Percentiles rank a stretch among this genome's conserved stretches.
Conservation (phyloP, 2,888 invertebrate genomes). For the Tetrapedia diversipes region DNA sequence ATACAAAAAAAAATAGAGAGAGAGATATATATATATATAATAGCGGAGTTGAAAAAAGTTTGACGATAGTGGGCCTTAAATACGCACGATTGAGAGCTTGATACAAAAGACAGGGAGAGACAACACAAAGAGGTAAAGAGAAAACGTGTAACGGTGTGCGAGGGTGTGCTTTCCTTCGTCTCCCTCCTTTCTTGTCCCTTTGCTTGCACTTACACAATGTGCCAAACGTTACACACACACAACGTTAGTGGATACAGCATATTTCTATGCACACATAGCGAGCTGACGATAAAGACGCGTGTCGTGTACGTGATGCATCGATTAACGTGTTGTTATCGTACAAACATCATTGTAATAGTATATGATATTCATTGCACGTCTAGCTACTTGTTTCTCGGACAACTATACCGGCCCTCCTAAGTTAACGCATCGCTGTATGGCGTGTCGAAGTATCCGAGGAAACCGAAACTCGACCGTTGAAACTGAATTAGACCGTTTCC, state of each 20-base stretch:
- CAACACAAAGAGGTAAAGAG: slow-evolving; percentile 64
- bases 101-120: slow-evolving; percentile 47
- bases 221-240: no score
- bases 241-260: no score
- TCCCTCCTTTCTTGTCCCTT: neutral
- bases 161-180: neutral
- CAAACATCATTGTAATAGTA: slow-evolving; percentile 28
- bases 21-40: no score
- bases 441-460: no score
- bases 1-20: no score
- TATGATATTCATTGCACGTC: slow-evolving; percentile 27
- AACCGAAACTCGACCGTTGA: no score
- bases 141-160: slow-evolving; percentile 49
- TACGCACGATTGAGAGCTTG: slow-evolving; percentile 64
- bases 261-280: slow-evolving; percentile 59
- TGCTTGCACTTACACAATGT: no score
- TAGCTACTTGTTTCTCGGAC: slow-evolving; percentile 26
- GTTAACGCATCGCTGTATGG: no score
- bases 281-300: slow-evolving; percentile 49
- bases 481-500: no score
- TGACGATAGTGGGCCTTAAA: slow-evolving; percentile 64
- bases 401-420: no score
- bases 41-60: slow-evolving; percentile 50
- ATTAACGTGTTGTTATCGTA: slow-evolving; percentile 51
- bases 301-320: slow-evolving; percentile 56